phyloP scores from a whole-genome alignment of 2,113 vertebrate species.

The Otocyon megalotis region DNA sequence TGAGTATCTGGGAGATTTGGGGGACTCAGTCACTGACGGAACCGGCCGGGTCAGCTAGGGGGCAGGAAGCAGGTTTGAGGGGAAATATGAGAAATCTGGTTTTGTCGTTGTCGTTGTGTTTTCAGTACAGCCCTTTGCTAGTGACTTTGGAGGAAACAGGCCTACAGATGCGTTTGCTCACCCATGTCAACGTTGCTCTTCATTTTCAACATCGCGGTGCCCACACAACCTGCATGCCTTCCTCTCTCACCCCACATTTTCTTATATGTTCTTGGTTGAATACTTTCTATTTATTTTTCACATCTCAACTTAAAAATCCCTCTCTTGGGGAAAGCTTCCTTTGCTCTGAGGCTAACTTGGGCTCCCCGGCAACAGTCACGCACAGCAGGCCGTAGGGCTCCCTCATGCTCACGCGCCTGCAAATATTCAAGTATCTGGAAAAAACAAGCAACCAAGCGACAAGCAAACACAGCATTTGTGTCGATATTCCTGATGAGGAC shows the following conservation, averaged over 20 bases:
- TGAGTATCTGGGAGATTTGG: neutral
- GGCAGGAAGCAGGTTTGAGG: neutral
- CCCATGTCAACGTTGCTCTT: neutral
- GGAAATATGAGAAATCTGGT: neutral
- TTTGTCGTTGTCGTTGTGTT: neutral
- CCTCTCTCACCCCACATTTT: neutral
- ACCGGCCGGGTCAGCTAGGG: rapidly evolving
- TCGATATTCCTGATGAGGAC: no score
- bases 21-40: neutral
- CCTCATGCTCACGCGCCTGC: no score
- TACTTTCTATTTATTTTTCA: neutral
- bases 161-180: neutral
- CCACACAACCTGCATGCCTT: neutral
- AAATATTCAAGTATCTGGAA: neutral
- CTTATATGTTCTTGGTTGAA: neutral
- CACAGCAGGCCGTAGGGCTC: rapidly evolving
- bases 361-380: neutral
- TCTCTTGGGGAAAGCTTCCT: neutral
- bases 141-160: neutral
- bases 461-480: no score
- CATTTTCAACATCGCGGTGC: neutral
- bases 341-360: neutral
- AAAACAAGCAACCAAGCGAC: no score
- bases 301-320: neutral
- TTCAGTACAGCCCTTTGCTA: neutral